Evolutionary conservation across 2,888 invertebrate species (phyloP).

Genomic region (Teleogryllus oceanicus): DNA sequence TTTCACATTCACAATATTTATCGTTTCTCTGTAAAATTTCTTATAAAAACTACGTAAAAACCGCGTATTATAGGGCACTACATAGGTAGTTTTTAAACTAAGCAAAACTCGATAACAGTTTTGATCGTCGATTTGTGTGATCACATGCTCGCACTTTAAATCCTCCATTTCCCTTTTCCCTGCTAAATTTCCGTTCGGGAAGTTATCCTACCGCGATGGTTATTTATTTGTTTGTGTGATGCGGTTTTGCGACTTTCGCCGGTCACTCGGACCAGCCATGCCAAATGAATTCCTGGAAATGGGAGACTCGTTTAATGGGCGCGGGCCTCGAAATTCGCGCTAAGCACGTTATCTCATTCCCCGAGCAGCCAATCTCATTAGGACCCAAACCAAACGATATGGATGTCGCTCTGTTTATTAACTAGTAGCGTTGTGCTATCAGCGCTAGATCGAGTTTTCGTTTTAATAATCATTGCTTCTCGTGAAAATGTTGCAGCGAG

Average conservation of each 20-base stretch:
- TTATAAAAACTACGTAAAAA: no score
- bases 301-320: neutral
- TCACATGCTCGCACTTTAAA: no score
- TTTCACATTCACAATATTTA: no score
- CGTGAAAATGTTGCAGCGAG: no score
- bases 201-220: neutral
- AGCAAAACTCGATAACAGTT: no score
- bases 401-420: constrained; percentile 1
- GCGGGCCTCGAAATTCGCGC: neutral
- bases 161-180: no score
- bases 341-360: neutral
- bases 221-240: constrained; percentile 7
- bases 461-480: neutral
- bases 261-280: neutral
- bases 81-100: no score
- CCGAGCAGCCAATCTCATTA: neutral
- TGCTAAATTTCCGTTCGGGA: no score
- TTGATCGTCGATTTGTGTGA: no score
- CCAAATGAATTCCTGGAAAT: neutral
- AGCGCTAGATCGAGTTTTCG: neutral
- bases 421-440: neutral
- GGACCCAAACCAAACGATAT: neutral
- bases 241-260: neutral
- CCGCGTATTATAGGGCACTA: no score
- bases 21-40: no score